A percentile compares a stretch with the other conserved stretches of the same genome.
Evolutionary conservation across 2,797 vertebrate species (phyloP).

Genomic region (Bovichtus variegatus): DNA sequence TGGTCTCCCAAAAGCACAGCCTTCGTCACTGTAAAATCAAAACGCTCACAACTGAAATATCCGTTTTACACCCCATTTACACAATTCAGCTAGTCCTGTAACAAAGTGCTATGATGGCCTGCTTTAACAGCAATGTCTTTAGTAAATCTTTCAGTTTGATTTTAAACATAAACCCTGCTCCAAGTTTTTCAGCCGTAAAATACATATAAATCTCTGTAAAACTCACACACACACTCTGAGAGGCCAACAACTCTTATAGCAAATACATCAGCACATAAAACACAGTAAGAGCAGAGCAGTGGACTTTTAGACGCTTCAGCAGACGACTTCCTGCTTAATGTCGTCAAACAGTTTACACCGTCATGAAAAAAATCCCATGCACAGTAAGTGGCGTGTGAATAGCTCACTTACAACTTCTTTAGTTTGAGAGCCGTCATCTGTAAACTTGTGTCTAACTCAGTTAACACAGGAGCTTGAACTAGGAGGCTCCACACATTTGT

Average conservation of each 20-base stretch:
- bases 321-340: conserved; percentile 15
- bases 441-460: background rate
- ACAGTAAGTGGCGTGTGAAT: background rate
- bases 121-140: background rate
- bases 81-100: background rate
- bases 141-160: conserved; percentile 2
- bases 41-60: background rate
- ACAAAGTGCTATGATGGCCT: background rate
- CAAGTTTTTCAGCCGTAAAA: conserved; percentile 28
- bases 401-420: background rate
- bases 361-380: background rate
- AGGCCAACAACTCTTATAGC: conserved; percentile 1
- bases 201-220: conserved; percentile 22
- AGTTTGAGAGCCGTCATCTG: background rate
- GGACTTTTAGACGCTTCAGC: conserved; percentile 2
- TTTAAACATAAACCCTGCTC: background rate
- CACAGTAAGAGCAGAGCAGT: background rate
- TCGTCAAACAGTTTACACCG: conserved; percentile 13
- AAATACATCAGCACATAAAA: conserved; percentile 42
- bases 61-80: background rate
- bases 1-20: conserved; percentile 2
- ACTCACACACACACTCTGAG: conserved; percentile 26
- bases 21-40: background rate
- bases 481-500: background rate
- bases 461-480: background rate